Evolutionary conservation across 2,113 vertebrate genomes (phyloP).

Genomic region (Gadus macrocephalus): DNA sequence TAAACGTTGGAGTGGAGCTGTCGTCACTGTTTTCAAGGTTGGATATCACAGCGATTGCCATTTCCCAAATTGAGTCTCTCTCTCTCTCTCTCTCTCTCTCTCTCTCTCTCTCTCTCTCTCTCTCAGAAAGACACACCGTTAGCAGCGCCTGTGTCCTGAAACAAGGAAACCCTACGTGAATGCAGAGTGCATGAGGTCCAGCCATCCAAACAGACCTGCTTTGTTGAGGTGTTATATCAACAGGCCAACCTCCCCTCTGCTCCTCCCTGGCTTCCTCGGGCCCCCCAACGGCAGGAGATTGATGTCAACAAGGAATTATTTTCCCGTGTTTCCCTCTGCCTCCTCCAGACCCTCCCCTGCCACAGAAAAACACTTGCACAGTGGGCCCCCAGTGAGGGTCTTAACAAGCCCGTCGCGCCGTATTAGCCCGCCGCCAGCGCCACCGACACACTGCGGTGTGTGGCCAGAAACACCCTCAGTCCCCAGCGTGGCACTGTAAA

Average conservation of each 20-base stretch:
- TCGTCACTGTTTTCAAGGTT: slow-evolving; percentile 32
- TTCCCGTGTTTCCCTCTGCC: slow-evolving; percentile 65
- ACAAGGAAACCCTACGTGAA: slow-evolving; percentile 56
- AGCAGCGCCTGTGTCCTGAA: slow-evolving; percentile 43
- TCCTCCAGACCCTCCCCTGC: slow-evolving; percentile 57
- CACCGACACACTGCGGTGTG: slow-evolving; percentile 41
- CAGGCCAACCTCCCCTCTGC: slow-evolving; percentile 66
- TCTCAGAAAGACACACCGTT: too few relatives aligned
- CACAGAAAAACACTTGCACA: slow-evolving; percentile 69
- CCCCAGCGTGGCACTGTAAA: slow-evolving; percentile 57
- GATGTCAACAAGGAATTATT: slow-evolving; percentile 75
- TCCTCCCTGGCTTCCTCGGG: slow-evolving; percentile 65
- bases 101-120: not conserved
- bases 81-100: not conserved
- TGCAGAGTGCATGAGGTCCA: slow-evolving; percentile 59
- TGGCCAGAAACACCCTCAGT: slow-evolving; percentile 59
- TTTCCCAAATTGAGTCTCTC: slow-evolving; percentile 17
- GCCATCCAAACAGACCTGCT: slow-evolving; percentile 71
- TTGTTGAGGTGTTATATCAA: slow-evolving; percentile 79
- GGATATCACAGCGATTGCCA: slow-evolving; percentile 18
- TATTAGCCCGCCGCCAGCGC: slow-evolving; percentile 34
- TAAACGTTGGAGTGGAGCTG: slow-evolving; percentile 12
- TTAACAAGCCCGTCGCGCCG: slow-evolving; percentile 53
- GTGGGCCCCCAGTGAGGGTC: slow-evolving; percentile 58
- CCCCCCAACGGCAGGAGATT: slow-evolving; percentile 73